A percentile compares a stretch with the other conserved stretches of the same genome.
Conservation (phyloP, 2,113 vertebrate species). For the Panthera leo region DNA sequence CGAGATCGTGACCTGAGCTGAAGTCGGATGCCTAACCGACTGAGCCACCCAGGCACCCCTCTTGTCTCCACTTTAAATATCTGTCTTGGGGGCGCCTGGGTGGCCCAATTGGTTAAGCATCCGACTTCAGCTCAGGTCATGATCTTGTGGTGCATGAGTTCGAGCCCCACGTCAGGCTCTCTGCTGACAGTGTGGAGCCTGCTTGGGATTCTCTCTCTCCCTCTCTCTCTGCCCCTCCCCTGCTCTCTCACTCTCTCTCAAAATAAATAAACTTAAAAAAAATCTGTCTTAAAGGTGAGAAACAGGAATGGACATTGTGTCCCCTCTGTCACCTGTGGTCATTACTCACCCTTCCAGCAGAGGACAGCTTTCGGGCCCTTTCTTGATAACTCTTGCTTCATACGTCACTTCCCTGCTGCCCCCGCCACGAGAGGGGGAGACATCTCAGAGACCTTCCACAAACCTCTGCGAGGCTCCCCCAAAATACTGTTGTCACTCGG, state of each 20-base stretch:
- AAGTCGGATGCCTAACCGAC: too few species aligned
- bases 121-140: too few species aligned
- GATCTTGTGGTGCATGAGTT: too few species aligned
- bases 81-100: too few species aligned
- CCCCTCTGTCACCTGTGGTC: background rate
- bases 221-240: too few species aligned
- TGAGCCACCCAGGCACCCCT: background rate
- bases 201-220: too few species aligned
- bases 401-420: background rate
- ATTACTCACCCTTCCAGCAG: background rate
- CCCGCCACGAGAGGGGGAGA: background rate
- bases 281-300: background rate
- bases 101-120: too few species aligned
- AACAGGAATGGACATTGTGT: background rate
- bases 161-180: too few species aligned
- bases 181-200: too few species aligned
- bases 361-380: background rate
- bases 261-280: too few species aligned
- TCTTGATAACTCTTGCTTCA: background rate
- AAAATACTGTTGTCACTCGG: background rate
- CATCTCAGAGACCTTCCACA: background rate
- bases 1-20: too few species aligned
- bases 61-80: background rate
- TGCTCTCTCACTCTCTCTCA: too few species aligned
- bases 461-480: background rate